Conservation (phyloP, 2,888 invertebrate species). For the Thera britannica region DNA sequence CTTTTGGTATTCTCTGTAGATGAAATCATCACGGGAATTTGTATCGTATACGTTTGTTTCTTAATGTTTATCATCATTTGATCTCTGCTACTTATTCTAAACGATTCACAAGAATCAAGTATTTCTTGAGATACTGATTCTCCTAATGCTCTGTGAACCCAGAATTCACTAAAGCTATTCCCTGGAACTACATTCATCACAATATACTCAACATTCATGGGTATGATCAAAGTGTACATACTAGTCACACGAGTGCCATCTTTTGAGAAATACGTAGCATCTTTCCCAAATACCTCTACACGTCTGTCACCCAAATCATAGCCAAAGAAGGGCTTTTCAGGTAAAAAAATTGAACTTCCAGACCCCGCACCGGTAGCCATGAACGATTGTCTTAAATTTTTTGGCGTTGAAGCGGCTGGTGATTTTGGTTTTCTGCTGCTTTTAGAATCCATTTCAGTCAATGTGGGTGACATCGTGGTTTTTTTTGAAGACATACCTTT, state of each 20-base stretch:
- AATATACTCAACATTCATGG: constrained; percentile 68
- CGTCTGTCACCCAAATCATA: constrained; percentile 74
- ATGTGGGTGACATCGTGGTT: constrained; percentile 46
- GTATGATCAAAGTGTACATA: constrained; percentile 68
- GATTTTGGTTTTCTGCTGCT: constrained; percentile 60
- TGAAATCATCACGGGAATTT: constrained; percentile 39
- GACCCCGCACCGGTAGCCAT: constrained; percentile 33
- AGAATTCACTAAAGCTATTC: constrained; percentile 67
- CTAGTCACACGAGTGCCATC: constrained; percentile 68
- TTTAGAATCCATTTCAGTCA: constrained; percentile 54
- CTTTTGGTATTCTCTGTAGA: constrained; percentile 41
- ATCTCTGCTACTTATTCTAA: constrained; percentile 68
- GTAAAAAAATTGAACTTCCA: constrained; percentile 39
- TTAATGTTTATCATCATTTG: constrained; percentile 67
- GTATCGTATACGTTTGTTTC: constrained; percentile 58
- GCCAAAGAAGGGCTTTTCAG: constrained; percentile 65
- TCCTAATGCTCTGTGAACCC: constrained; percentile 69
- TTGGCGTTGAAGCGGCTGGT: constrained; percentile 47
- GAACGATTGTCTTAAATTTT: constrained; percentile 46
- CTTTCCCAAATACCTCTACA: constrained; percentile 76
- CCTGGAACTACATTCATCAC: constrained; percentile 65
- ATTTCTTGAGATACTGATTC: constrained; percentile 51
- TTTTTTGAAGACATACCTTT: constrained; percentile 46
- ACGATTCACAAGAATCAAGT: constrained; percentile 63
- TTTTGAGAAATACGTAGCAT: constrained; percentile 68